Conservation (phyloP, 1,140 invertebrate genomes). For the Ctenoplectra terminalis region DNA sequence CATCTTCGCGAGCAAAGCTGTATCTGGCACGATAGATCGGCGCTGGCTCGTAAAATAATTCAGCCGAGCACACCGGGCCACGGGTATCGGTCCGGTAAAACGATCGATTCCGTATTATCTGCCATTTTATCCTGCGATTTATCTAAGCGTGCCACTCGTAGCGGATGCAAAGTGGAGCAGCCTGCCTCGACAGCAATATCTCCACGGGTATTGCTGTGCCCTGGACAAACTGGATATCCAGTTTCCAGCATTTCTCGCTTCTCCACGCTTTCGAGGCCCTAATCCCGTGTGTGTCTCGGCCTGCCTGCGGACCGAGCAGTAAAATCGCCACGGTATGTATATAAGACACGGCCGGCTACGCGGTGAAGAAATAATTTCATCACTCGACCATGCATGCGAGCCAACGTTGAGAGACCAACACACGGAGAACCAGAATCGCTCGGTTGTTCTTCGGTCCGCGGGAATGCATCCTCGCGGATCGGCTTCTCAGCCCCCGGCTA, state of each 20-base stretch:
- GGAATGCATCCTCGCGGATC: constrained; percentile 38
- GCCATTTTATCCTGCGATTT: constrained; percentile 67
- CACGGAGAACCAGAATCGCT: constrained; percentile 16
- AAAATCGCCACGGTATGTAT: constrained; percentile 42
- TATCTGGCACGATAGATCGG: constrained; percentile 28
- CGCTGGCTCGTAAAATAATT: constrained; percentile 53
- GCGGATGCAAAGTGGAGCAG: constrained; percentile 66
- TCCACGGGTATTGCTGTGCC: constrained; percentile 62
- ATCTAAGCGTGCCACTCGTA: constrained; percentile 44
- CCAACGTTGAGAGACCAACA: neutral
- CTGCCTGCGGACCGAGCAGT: constrained; percentile 24
- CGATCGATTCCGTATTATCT: constrained; percentile 64
- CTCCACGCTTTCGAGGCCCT: constrained; percentile 66
- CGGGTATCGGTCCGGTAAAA: constrained; percentile 32
- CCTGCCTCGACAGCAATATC: constrained; percentile 55
- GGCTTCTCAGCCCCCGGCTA: neutral
- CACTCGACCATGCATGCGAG: constrained; percentile 10
- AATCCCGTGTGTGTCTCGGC: constrained; percentile 52
- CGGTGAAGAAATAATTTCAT: constrained; percentile 59
- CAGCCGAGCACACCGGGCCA: neutral
- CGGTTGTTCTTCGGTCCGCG: constrained; percentile 3
- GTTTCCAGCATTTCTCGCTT: constrained; percentile 71
- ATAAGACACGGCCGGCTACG: constrained; percentile 21
- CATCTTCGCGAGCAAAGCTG: neutral
- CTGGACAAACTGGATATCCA: constrained; percentile 71